Base-by-base conservation (phyloP, 2,888 invertebrate species). In the Cecidostiba fungosa region DNA sequence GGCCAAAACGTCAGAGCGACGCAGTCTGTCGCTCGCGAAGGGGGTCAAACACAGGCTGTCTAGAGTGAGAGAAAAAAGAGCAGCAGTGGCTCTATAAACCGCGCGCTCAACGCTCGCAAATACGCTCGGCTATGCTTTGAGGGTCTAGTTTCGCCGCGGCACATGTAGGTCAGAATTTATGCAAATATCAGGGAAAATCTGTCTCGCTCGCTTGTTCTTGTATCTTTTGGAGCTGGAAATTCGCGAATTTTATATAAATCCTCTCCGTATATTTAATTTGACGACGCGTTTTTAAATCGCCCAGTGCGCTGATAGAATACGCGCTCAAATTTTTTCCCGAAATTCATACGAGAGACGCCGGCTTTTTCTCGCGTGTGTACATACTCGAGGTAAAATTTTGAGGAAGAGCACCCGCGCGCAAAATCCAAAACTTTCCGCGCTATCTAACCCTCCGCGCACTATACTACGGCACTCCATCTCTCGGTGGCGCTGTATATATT, bases 101-200 rank as follows among this genome's bases (percentile, higher is more conserved):
- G 26, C 39, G 81, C 23, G 50, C 69, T 62, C 43, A 82, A 36
- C 73, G 36, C 47, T 83, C 43, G 73, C 54, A 59, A 83, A 77
- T 36, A 66, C 43, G 47, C 70, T 73, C 39, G 66, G 36, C 76
- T 39, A 19, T 77, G 72, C 72, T 77, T 43, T 32, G n/a, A 59
- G 43, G 39, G 77, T 43, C 29, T 73, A 59, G n/a, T 36, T 47
- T 5, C 32, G 19, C 3, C 23, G 23, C 62, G 10, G 69, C 82
- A 87, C 87, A 89, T 85, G 85, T 88, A 87, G 86, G 87, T 88
- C 86, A 86, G 70, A 87, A 87, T 88, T 88, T 89, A 87, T 88
- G 88, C 74, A 85, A 87, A 89, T 87, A 87, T 84, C 80, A 54
- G 19, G 50, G 79, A 32, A 79, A 81, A 72, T 73, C 70, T 59